Evolutionary conservation across 2,797 vertebrate species (phyloP), one percentile per base, ranked within the genome.

Genomic region (Arnoldichthys spilopterus): DNA sequence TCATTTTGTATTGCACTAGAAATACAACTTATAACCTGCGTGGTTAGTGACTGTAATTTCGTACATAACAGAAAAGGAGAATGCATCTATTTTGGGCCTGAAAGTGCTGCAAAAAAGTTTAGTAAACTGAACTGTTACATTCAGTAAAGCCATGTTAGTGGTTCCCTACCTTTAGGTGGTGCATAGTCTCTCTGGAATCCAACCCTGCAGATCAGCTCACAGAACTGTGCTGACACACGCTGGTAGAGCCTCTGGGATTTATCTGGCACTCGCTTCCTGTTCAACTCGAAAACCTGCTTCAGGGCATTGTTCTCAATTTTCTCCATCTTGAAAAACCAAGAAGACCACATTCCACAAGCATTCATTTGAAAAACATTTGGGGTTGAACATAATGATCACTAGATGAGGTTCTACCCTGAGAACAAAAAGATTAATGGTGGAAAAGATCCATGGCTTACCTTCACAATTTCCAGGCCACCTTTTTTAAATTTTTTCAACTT

Each of bases 101-200:
- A n/a, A n/a, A n/a, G n/a, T n/a, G n/a, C n/a, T n/a, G n/a, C n/a
- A n/a, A n/a, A n/a, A n/a, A n/a, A n/a, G n/a, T n/a, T n/a, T n/a
- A n/a, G n/a, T n/a, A n/a, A n/a, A n/a, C n/a, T n/a, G n/a, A 37
- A 37, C 3, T 24, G 9, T 37, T 9, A 40, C 3, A 61, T 15
- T 16, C 13, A 32, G 26, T 61, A 20, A 30, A 20, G 0, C 3
- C 43, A 6, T 3, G 30, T 6, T 45, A 34, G 72, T 30, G 6
- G 13, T 34, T 24, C 66, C 24, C 11, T 95, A 98, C 97, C 94
- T 32, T 80, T 4, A 54, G 93, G 90, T 68, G 90, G 82, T 0
- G 95, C 92, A 12, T 90, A 95, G 66, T 91, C 87, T 62, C 92
- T 91, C 34, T 96, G 95, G 91, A 96, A 97, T 69, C 97, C 97